These are phyloP conservation scores for Chrysocyon brachyurus DNA, from an alignment of 2,797 vertebrate genomes.

Conservation along the genomic window DNA sequence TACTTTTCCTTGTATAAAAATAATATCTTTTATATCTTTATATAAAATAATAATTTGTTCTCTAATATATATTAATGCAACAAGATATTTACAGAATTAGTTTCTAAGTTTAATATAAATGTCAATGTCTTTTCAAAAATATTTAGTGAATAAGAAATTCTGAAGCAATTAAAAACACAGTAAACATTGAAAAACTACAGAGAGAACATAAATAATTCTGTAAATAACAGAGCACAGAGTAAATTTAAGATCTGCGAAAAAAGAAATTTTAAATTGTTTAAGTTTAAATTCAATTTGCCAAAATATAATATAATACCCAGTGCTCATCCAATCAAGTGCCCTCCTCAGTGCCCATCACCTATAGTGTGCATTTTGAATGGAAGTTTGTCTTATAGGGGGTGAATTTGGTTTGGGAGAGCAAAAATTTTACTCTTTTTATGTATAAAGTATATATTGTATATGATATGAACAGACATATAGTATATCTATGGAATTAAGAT, in stretches of 20 bases:
- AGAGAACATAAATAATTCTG: background rate
- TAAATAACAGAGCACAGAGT: background rate
- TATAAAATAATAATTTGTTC: background rate
- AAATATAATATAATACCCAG: too few relatives aligned
- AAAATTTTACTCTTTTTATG: background rate
- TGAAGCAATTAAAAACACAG: background rate
- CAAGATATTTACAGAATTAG: background rate
- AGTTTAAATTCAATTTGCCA: too few relatives aligned
- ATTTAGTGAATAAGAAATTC: background rate
- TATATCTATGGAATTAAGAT: background rate
- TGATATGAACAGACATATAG: background rate
- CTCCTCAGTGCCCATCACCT: background rate
- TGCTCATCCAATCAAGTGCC: too few relatives aligned
- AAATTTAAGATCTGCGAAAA: background rate
- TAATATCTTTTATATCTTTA: background rate
- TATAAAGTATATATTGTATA: background rate
- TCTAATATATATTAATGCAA: background rate
- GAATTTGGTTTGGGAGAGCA: background rate
- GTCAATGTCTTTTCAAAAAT: background rate
- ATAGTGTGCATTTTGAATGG: background rate
- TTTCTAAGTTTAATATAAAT: slow-evolving; percentile 6
- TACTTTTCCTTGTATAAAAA: background rate
- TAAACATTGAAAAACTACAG: background rate
- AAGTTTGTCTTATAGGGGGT: background rate
- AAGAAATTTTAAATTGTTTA: too few relatives aligned